Base-by-base conservation (phyloP, 2,888 invertebrate species). In the Smittia aterrima region DNA sequence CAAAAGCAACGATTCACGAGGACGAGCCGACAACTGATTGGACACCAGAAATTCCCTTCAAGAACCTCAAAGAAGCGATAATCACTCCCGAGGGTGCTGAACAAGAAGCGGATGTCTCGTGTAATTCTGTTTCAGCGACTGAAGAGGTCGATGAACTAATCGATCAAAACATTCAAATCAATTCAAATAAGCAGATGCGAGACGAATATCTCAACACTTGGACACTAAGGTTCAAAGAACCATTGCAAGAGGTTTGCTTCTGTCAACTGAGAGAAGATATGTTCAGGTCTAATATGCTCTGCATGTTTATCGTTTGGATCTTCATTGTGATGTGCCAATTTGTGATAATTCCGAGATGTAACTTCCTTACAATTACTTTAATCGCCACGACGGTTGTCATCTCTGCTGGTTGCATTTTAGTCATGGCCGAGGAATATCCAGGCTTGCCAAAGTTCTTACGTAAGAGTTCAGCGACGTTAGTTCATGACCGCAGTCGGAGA, bases 281-380 rank as follows among this genome's bases (percentile, higher is more conserved):
- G 88, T 96, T 96, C 85, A 93, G 95, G 80, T 96, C 96, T 16
- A 96, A 97, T 82, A 92, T 96, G 86, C 86, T 95, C 80, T 96
- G 96, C 84, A 94, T 95, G 79, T 91, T 93, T 80, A 88, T 95
- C 78, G 90, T 96, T 76, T 95, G 96, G 93, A 83, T 95, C 64
- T 93, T 95, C 80, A 92, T 96, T 70, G 89, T 92, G 1, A 85
- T 89, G 71, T 91, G 92, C 76, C 93, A 94, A 82, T 85, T 87
- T 64, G 87, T 91, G 72, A 90, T 93, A 79, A 87, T 91, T 78
- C 90, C 89, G 74, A 86, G 89, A 77, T 90, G 90, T 79, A 82
- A 82, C 32, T 79, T 83, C 68, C 84, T 91, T 54, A 83, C 90
- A 76, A 82, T 87, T 64, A 87, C 88, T 47, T 83, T 93, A 75